Evolutionary conservation across 2,888 invertebrate species (phyloP), one percentile per base, ranked within the genome.

Genomic region (Epinotia bilunana): DNA sequence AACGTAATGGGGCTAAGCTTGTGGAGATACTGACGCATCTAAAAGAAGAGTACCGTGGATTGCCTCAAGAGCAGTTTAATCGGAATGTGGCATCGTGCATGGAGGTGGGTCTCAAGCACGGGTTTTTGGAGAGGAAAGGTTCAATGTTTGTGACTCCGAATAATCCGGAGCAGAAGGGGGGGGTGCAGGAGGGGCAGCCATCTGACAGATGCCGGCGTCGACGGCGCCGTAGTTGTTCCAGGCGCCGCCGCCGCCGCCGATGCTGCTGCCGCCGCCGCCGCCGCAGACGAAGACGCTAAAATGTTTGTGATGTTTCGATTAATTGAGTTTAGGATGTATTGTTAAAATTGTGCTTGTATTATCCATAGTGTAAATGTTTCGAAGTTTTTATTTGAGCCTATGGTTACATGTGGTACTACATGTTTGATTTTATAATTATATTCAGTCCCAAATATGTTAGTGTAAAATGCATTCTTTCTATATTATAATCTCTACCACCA

Each of bases 101-200:
- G 16, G n/a, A n/a, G 6, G 53, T 53, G n/a, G 53, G 53, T 7
- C 0, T 53, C 16, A 0, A 4, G n/a, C 53, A 53, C n/a, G 53
- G 53, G 53, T 53, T 53, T 53, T n/a, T 53, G 53, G 53, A 53
- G 53, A 53, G 53, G n/a, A 53, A n/a, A 53, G 53, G 53, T 4
- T 53, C 53, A 2, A 2, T 7, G n/a, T 53, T n/a, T 53, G 53
- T n/a, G n/a, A n/a, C n/a, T n/a, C n/a, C 53, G 53, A n/a, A 0
- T 6, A n/a, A 53, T 7, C 16, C 53, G n/a, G n/a, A 53, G 6
- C 53, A 6, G n/a, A 53, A 53, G 4, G 13, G 16, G n/a, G n/a
- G n/a, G 3, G 46, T 12, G 16, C 6, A n/a, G 4, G n/a, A n/a
- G n/a, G 53, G 7, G 6, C 53, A 53, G n/a, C 53, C n/a, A 7